Evolutionary conservation across 2,797 vertebrate genomes (phyloP).

Genomic region (Oryzias sinensis): DNA sequence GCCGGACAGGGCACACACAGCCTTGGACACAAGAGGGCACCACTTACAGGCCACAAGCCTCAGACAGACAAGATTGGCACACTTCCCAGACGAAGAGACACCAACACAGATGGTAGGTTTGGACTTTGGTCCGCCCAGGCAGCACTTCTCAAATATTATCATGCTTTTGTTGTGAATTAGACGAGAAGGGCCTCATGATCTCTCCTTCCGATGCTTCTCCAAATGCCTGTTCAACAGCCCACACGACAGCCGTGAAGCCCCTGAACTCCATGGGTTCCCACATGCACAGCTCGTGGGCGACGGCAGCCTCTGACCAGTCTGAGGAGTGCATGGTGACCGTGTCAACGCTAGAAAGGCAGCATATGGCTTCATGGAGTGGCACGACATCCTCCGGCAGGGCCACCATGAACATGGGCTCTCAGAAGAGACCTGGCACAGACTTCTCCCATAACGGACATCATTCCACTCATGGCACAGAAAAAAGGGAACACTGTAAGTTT

Average conservation of each 20-base stretch:
- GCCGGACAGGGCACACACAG: constrained; percentile 81
- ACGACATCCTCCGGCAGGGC: constrained; percentile 81
- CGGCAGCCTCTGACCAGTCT: constrained; percentile 64
- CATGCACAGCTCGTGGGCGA: constrained; percentile 75
- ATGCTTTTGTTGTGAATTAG: constrained; percentile 13
- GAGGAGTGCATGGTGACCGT: constrained; percentile 81
- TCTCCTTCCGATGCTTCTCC: constrained; percentile 29
- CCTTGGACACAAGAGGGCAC: constrained; percentile 85
- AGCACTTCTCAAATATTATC: constrained; percentile 30
- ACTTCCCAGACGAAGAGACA: constrained; percentile 86
- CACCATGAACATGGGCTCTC: constrained; percentile 79
- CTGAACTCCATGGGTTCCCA: constrained; percentile 67
- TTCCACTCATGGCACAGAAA: constrained; percentile 87
- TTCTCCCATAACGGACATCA: constrained; percentile 84
- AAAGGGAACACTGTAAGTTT: constrained; percentile 93
- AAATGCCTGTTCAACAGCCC: constrained; percentile 48
- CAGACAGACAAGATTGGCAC: constrained; percentile 81
- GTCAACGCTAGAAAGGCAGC: constrained; percentile 77
- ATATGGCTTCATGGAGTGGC: constrained; percentile 79
- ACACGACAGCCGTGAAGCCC: constrained; percentile 59
- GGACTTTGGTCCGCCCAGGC: constrained; percentile 11
- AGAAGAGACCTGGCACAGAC: constrained; percentile 86
- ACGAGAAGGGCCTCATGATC: constrained; percentile 2
- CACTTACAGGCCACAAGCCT: constrained; percentile 80
- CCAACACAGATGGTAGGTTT: constrained; percentile 82